phyloP scores from a whole-genome alignment of 2,888 invertebrate species.

The Andrena dorsata region DNA sequence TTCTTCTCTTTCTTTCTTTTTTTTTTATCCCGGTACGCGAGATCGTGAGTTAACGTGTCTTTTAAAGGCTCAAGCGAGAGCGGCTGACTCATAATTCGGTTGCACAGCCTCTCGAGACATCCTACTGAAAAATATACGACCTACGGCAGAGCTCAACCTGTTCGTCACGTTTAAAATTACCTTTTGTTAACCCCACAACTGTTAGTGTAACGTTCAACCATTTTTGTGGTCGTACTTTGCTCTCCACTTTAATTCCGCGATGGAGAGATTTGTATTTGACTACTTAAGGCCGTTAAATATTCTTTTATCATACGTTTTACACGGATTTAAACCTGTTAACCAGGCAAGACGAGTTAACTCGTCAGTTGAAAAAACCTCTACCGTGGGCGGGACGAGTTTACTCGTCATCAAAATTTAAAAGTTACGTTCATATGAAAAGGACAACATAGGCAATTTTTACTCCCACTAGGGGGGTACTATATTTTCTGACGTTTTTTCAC shows the following conservation, averaged over 20 bases:
- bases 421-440: no score
- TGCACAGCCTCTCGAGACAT: not conserved
- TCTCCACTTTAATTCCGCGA: constrained; percentile 8
- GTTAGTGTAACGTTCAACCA: constrained; percentile 25
- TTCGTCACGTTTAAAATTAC: constrained; percentile 59
- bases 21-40: not conserved
- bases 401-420: no score
- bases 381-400: no score
- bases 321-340: no score
- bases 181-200: constrained; percentile 21
- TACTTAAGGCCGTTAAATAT: not conserved
- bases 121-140: constrained; percentile 38
- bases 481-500: no score
- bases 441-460: no score
- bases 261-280: not conserved
- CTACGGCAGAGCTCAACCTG: constrained; percentile 14
- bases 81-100: constrained; percentile 39
- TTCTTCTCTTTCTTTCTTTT: not conserved
- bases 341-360: no score
- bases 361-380: no score
- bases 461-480: no score
- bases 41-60: constrained; percentile 36
- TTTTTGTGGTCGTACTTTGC: not conserved
- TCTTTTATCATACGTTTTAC: not conserved
- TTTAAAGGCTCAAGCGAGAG: constrained; percentile 36